Evolutionary conservation across 2,888 invertebrate species (phyloP).

Genomic region (Lamellibrachia satsuma): DNA sequence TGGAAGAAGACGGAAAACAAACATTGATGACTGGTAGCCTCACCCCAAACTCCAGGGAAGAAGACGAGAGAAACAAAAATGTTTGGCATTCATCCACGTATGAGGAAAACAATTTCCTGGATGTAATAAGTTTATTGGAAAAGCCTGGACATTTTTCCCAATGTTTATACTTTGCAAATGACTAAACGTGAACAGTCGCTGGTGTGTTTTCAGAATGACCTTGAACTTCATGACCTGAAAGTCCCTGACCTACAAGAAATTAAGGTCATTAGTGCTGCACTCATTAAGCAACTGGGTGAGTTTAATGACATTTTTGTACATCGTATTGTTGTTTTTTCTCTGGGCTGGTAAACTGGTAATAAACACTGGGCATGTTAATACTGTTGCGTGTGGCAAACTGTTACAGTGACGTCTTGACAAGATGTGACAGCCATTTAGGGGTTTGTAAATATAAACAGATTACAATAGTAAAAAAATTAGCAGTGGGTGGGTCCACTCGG

Average conservation of each 20-base stretch:
- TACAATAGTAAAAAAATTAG: too few relatives aligned
- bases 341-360: not conserved
- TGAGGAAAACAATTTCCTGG: too few relatives aligned
- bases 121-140: too few relatives aligned
- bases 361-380: not conserved
- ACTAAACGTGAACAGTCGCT: not conserved
- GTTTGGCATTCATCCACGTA: too few relatives aligned
- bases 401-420: not conserved
- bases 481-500: too few relatives aligned
- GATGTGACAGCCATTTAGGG: not conserved
- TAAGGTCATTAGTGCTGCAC: not conserved
- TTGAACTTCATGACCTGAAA: not conserved
- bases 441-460: too few relatives aligned
- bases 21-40: too few relatives aligned
- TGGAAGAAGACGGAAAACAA: too few relatives aligned
- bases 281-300: not conserved
- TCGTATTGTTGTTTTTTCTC: not conserved
- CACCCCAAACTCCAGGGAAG: too few relatives aligned
- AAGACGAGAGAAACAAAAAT: too few relatives aligned
- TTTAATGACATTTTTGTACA: not conserved
- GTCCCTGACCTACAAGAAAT: not conserved
- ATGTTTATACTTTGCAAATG: not conserved
- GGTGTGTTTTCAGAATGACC: not conserved
- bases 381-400: not conserved
- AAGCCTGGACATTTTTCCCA: too few relatives aligned